Evolutionary conservation across 1,140 invertebrate species (phyloP), one percentile per base, ranked within the genome.

Genomic region (Trichonephila inaurata): DNA sequence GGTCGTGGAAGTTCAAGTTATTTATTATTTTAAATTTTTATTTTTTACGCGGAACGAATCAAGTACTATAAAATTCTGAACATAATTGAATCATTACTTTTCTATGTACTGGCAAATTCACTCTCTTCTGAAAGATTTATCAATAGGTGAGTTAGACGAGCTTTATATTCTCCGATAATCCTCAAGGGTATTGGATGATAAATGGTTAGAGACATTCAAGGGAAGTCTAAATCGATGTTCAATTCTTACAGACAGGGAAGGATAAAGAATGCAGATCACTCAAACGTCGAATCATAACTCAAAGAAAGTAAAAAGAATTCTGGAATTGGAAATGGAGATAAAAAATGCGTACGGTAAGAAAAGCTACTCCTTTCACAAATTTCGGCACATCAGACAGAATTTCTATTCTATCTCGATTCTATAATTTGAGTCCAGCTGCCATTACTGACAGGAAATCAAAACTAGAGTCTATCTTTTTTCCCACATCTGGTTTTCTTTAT

Each of bases 391-490:
- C 24, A 72, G 28, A 72, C 69, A 72, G 69, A 72, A 24, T 66
- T 60, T 85, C 24, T n/a, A 88, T 40, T 33, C 28, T 28, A 88
- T 24, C 21, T 88, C 33, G 19, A 51, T 21, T 66, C 12, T 88
- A 66, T 66, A 88, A 40, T 66, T n/a, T 88, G 64, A 62, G 28
- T 66, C 33, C 33, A 18, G 24, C 24, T 19, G 28, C 16, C 86
- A 88, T 88, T 88, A 40, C 40, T 33, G 61, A 66, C 61, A 88
- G 64, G 86, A 88, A 64, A 88, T 88, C 33, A 40, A 88, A 88
- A 40, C 60, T 21, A 44, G 8, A 88, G 24, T 4, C 64, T 64
- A n/a, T n/a, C 24, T 40, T 24, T 33, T 33, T 72, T 72, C 28
- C 24, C 64, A n/a, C 7, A 21, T 40, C 33, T 40, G 6, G 19